Evolutionary conservation across 2,797 vertebrate genomes (phyloP).

Genomic region (Scleropages formosus): DNA sequence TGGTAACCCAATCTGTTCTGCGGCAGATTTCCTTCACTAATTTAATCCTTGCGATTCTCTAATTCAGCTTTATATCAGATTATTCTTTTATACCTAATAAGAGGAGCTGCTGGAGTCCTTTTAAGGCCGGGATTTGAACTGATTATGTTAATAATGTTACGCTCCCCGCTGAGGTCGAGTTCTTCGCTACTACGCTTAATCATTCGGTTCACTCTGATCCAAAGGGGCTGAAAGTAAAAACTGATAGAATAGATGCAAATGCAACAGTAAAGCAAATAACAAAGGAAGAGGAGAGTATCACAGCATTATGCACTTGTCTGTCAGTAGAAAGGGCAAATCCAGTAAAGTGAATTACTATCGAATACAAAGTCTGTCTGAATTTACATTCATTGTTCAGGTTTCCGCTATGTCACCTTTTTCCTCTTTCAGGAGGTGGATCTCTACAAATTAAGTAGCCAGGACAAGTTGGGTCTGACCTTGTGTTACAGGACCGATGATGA

Average conservation of each 20-base stretch:
- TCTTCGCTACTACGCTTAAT: too few relatives aligned
- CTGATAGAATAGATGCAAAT: background rate
- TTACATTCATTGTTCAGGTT: background rate
- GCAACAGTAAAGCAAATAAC: background rate
- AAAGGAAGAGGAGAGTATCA: background rate
- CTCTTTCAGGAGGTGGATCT: slow-evolving; percentile 71
- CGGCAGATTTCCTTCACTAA: background rate
- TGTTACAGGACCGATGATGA: slow-evolving; percentile 78
- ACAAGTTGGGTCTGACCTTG: slow-evolving; percentile 77
- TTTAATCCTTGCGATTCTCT: background rate
- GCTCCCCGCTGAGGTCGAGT: too few relatives aligned
- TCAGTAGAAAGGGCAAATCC: background rate
- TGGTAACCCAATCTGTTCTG: background rate
- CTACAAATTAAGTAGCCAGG: slow-evolving; percentile 71
- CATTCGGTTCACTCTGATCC: too few relatives aligned
- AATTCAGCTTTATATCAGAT: too few relatives aligned
- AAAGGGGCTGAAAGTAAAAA: too few relatives aligned
- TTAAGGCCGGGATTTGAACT: too few relatives aligned
- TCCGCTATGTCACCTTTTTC: slow-evolving; percentile 24
- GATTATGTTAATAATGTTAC: too few relatives aligned
- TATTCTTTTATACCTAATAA: too few relatives aligned
- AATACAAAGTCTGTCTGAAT: background rate
- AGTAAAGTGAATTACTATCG: background rate
- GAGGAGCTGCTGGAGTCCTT: too few relatives aligned
- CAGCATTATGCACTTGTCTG: background rate